Base-by-base conservation (phyloP, 2,888 invertebrate species). In the Sarcophaga rosellei region DNA sequence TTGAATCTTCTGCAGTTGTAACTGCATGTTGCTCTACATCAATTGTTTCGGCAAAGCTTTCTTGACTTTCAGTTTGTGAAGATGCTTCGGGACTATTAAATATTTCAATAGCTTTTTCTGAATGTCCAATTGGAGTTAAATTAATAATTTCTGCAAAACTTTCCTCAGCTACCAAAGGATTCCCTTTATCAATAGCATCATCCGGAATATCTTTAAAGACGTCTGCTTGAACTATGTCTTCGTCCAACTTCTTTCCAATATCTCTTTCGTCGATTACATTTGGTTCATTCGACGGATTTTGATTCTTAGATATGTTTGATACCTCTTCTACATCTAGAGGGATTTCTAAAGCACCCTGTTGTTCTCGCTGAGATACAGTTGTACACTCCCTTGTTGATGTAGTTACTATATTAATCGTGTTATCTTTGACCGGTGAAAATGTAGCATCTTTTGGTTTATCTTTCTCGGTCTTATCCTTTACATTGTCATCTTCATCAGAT, bases 371-470 rank as follows among this genome's bases (percentile, higher is more conserved):
- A 35, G 35, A 35, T 6, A 35, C 35, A 35, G 6, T 6, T 35
- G 35, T 6, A 35, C 35, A 35, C 6, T 35, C 35, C 35, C 1
- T 35, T 35, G 35, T 35, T 35, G 35, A 8, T 35, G 8, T 35
- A 35, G 0, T 35, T 35, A 35, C 35, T 62, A 47, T 15, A 47
- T 47, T 47, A 15, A 47, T 53, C 17, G 53, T 69, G 4, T 4
- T 57, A 11, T 69, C 68, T 74, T 87, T 88, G n/a, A 84, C 86
- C 11, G 88, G 86, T 11, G 88, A 88, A 79, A 87, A 88, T 59
- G 87, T 88, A 5, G 65, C 65, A 86, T 85, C 62, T 73, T 82
- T 82, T 35, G 44, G 23, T 6, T 17, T 81, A 10, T 35, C 35
- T 20, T 57, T 11, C 25, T 47, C 62, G 12, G 17, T 17, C 10